Base-by-base conservation (phyloP, 2,113 vertebrate genomes). In the Seriola dumerili region DNA sequence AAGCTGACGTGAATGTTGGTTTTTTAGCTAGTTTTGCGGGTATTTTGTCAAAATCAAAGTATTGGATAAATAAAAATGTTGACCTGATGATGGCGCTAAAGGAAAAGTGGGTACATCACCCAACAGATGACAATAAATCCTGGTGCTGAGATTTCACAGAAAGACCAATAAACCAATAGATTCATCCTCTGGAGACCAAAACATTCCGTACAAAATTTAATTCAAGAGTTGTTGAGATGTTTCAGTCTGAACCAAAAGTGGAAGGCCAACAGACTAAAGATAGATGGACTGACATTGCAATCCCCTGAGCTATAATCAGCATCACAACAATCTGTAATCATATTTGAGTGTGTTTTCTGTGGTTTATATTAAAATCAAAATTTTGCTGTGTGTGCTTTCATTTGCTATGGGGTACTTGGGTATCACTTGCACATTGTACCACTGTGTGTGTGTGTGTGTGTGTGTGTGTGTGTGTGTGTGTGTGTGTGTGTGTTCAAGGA, bases 401-500 rank as follows among this genome's bases (percentile, higher is more conserved):
- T 8, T 8, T 42, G 40, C 8, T 23, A 23, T 17, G 46, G 46
- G 46, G 9, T 54, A 21, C 50, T 54, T 54, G 9, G 54, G 6
- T 13, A 23, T 57, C 12, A 29, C 46, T 78, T 4, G 46, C 14
- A 42, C 9, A 72, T 38, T 58, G 40, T 46, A 68, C 21, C 2
- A 38, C 42, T 63, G 36, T 34, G 19, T 74, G 58, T 65, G 57
- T 59, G 36, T 40, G 23, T 72, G 63, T 59, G 73, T 70, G 44
- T 83, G 40, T 72, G 42, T 72, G 52, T 75, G 58, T 77, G 52
- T 71, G 52, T 77, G 67, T 59, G 44, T 70, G 44, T 83, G 40
- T 72, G 42, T 72, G 52, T 77, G 67, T 59, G 44, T 81, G 23
- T 69, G 38, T 73, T 42, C 70, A 81, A 91, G 78, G 80, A 77